Conservation (phyloP, 92 coral and sea anemone species). For the Umimayanthus chanpuru region DNA sequence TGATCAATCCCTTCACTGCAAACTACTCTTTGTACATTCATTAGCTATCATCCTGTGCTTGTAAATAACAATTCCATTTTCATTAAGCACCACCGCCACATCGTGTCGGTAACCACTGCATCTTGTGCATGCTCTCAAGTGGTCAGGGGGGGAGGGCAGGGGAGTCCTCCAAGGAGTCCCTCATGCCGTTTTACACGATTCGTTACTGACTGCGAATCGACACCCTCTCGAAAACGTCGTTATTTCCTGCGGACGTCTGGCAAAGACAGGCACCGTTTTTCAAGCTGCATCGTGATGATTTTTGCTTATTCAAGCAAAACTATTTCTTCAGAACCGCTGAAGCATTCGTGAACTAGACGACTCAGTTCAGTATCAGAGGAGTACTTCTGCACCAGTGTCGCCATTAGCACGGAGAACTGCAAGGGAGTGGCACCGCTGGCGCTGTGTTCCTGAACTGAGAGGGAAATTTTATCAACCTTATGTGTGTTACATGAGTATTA, state of each 20-base stretch:
- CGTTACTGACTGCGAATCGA: no score
- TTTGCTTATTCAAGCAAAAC: not conserved
- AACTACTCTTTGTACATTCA: no score
- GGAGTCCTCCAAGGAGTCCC: no score
- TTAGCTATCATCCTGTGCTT: no score
- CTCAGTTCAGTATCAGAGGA: constrained; percentile 10
- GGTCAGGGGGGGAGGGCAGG: no score
- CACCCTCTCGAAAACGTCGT: not conserved
- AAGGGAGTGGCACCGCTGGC: not conserved
- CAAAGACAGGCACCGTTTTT: not conserved
- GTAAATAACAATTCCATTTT: no score
- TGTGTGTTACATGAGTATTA: not conserved
- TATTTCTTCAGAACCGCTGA: not conserved
- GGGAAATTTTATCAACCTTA: not conserved
- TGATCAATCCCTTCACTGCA: no score
- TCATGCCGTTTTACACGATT: no score
- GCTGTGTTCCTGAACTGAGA: not conserved
- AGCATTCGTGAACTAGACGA: not conserved
- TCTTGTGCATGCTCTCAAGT: no score
- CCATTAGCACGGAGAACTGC: not conserved
- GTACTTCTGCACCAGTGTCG: constrained; percentile 21
- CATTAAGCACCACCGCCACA: no score
- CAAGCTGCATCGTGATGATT: not conserved
- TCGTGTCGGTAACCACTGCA: no score
- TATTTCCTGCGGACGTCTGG: not conserved